Base-by-base conservation (phyloP, 1,140 invertebrate genomes). In the Tigriopus japonicus region DNA sequence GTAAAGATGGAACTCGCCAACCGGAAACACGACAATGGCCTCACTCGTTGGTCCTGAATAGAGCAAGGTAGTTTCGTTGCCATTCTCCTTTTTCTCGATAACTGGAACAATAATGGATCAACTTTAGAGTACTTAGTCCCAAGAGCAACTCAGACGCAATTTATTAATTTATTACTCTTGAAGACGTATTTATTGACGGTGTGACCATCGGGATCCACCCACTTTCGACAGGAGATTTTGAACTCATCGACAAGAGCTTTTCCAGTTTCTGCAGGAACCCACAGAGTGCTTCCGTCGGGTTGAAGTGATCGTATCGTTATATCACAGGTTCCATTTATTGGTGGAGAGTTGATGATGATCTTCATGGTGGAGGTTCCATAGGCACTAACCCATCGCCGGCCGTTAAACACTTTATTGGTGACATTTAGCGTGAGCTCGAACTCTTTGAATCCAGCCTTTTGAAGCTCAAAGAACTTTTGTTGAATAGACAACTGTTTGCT, bases 161-260 rank as follows among this genome's bases (percentile, higher is more conserved):
- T n/a, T n/a, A n/a, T n/a, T n/a, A n/a, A n/a, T n/a, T 51, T 21
- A 5, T 54, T 54, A 54, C 52, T 54, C 17, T 58, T 58, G 42
- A 58, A 58, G 40, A 58, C 56, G 42, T 40, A 58, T 58, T 58
- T 58, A 14, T n/a, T 42, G 40, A 58, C 42, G n/a, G 7, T 7
- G 7, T 58, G 56, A 10, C 21, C 40, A 42, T 58, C 42, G 13
- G 56, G 24, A 58, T 58, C 56, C 56, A n/a, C 15, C 56, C 56
- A 58, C 3, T 17, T 23, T 52, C 12, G n/a, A 15, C 56, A 58
- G 3, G n/a, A 3, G 1, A 58, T 41, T n/a, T 28, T 17, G 40
- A 40, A 58, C 15, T 35, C 40, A n/a, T 58, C 56, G 15, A 58
- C 24, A 3, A 58, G n/a, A 42, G 56, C 56, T 15, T 17, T 58